Percentiles rank a stretch among this genome's conserved stretches.
Conservation (phyloP, 1,140 invertebrate genomes). For the Mycetomoellerius zeteki region DNA sequence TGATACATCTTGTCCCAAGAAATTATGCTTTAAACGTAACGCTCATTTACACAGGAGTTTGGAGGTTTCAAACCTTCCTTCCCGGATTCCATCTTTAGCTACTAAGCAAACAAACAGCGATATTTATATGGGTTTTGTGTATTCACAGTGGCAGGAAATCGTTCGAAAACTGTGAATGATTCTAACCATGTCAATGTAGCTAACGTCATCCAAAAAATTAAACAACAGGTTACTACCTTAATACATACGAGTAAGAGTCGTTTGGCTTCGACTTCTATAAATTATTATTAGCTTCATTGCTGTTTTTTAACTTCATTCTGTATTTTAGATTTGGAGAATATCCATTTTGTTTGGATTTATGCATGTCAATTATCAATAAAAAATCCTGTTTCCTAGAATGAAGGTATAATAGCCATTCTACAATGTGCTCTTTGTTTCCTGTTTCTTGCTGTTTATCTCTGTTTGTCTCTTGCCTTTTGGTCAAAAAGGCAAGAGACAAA, state of each 20-base stretch:
- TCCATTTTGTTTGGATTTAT: not conserved
- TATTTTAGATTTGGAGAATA: not conserved
- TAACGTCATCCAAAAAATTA: conserved; percentile 67
- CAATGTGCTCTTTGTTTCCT: too few relatives aligned
- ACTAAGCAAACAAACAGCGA: conserved; percentile 65
- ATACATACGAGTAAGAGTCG: not conserved
- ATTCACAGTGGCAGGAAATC: conserved; percentile 21
- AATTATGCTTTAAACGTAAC: conserved; percentile 59
- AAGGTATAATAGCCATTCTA: too few relatives aligned
- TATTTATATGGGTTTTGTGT: conserved; percentile 71
- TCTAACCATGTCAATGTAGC: conserved; percentile 35
- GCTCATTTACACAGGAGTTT: conserved; percentile 31
- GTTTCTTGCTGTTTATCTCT: too few relatives aligned
- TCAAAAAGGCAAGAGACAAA: too few relatives aligned
- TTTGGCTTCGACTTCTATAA: not conserved
- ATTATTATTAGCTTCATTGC: not conserved
- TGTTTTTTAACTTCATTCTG: too few relatives aligned
- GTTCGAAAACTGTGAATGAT: conserved; percentile 64
- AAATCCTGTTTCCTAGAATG: not conserved
- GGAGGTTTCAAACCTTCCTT: conserved; percentile 5
- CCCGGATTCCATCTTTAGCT: conserved; percentile 63
- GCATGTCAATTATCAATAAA: not conserved
- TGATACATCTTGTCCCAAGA: conserved; percentile 64
- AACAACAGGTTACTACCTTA: conserved; percentile 51
- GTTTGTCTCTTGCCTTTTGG: too few relatives aligned